Evolutionary conservation across 1,140 invertebrate species (phyloP), one percentile per base, ranked within the genome.

Genomic region (Zaprionus tsacasi): DNA sequence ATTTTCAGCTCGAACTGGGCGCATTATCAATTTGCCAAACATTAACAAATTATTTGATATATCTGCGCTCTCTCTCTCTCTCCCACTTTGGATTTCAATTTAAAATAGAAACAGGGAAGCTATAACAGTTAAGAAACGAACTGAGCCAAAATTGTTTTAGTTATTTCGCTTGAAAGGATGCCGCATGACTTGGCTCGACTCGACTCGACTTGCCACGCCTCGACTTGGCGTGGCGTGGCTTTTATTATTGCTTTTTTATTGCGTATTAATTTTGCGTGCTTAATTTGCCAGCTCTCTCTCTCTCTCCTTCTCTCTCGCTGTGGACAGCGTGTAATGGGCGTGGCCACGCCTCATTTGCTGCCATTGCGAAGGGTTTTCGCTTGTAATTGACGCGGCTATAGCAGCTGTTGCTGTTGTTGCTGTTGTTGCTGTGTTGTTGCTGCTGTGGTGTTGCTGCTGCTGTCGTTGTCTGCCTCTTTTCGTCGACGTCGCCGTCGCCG

Each of bases 241-340:
- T 85, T 89, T 90, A 89, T 90, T 90, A 89, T 89, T 89, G 86
- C 81, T 81, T 90, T 89, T 89, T 89, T 89, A 90, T 89, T 89
- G 86, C 85, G 86, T 89, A 89, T 89, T 89, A 89, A 89, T 89
- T 89, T 89, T 89, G 83, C 85, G 86, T 89, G 85, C 86, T 89
- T 89, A 89, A 89, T 89, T 89, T 89, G 85, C 78, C 78, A 55
- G 33, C 54, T 52, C 60, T 63, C 52, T 68, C 61, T 55, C 30
- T 61, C 56, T 52, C 11, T 61, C 13, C 11, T 12, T 43, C 21
- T 50, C n/a, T 56, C 48, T 59, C 50, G 43, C 56, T 48, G 43
- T 65, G 57, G 54, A 40, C 21, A 40, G 35, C 13, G 48, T 33
- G 58, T 30, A 66, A 45, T 57, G 52, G 77, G 69, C 74, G 78